These are phyloP conservation scores for Conus canariensis DNA, from an alignment of 2,888 invertebrate species.

Conservation along the genomic window DNA sequence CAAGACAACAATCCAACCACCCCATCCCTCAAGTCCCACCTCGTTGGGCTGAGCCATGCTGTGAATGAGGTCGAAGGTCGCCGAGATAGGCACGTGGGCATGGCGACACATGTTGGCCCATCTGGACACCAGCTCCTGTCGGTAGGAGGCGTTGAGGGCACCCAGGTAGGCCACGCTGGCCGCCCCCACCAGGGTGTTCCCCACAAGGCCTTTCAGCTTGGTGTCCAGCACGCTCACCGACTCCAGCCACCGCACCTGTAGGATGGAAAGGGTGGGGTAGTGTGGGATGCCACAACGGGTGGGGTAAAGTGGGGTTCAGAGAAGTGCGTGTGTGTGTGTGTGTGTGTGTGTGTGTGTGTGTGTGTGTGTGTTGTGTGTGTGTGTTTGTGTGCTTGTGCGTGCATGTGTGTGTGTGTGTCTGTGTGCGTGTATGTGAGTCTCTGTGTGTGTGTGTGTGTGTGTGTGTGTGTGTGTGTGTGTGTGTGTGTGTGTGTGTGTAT, in stretches of 20 bases:
- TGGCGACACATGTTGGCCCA: conserved; percentile 69
- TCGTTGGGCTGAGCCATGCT: conserved; percentile 72
- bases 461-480: too few relatives aligned
- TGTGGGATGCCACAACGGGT: too few relatives aligned
- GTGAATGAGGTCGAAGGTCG: conserved; percentile 71
- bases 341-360: too few relatives aligned
- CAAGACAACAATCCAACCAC: too few relatives aligned
- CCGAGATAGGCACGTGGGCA: conserved; percentile 69
- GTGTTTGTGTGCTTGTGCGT: too few relatives aligned
- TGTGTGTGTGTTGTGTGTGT: too few relatives aligned
- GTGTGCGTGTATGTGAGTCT: too few relatives aligned
- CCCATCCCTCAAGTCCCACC: conserved; percentile 53
- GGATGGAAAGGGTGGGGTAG: background rate
- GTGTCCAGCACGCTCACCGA: conserved; percentile 72
- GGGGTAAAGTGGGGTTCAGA: too few relatives aligned
- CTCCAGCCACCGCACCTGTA: conserved; percentile 75
- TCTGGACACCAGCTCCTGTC: conserved; percentile 62
- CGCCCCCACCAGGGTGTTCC: conserved; percentile 76
- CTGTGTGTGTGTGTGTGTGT: too few relatives aligned
- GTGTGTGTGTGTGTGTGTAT: too few relatives aligned
- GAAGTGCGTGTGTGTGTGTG: too few relatives aligned
- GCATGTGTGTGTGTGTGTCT: too few relatives aligned
- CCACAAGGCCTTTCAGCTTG: conserved; percentile 74
- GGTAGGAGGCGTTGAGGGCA: conserved; percentile 74
- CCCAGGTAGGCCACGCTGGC: conserved; percentile 77